Percentiles rank a stretch among this genome's conserved stretches.
Evolutionary conservation across 2,797 vertebrate genomes (phyloP).

Genomic region (Tragopan temminckii): DNA sequence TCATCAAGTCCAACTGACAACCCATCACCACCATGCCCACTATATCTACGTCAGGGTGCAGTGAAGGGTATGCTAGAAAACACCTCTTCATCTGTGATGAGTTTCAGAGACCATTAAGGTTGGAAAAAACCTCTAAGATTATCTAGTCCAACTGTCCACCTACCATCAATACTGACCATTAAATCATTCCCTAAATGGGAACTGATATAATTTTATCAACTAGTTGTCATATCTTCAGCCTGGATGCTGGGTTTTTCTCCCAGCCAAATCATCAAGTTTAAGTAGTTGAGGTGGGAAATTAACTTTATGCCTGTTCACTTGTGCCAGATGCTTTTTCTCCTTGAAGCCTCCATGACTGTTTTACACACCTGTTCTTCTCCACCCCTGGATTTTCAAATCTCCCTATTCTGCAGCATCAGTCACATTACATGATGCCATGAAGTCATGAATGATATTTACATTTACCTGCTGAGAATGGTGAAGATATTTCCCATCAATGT

Average conservation of each 20-base stretch:
- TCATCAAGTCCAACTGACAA: no score
- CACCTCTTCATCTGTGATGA: background rate
- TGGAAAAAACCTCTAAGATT: no score
- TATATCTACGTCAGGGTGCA: background rate
- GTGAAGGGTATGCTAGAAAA: background rate
- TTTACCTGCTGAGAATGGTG: background rate
- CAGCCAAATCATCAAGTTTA: background rate
- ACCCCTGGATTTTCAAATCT: background rate
- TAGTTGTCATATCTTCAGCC: background rate
- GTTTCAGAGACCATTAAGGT: background rate
- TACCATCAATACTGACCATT: no score
- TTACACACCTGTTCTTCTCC: background rate
- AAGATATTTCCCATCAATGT: background rate
- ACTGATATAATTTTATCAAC: background rate
- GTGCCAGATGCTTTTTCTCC: background rate
- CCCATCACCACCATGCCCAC: no score
- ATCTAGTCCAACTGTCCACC: no score
- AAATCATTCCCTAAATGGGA: background rate
- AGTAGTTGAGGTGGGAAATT: background rate
- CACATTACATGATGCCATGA: fast-evolving
- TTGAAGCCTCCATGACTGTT: background rate
- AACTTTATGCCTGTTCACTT: background rate
- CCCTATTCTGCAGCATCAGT: fast-evolving
- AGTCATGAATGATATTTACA: fast-evolving
- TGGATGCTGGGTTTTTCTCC: background rate